Percentiles rank a stretch among this genome's conserved stretches.
These are phyloP conservation scores for Apamea anceps DNA, from an alignment of 2,888 invertebrate species.

Conservation along the genomic window DNA sequence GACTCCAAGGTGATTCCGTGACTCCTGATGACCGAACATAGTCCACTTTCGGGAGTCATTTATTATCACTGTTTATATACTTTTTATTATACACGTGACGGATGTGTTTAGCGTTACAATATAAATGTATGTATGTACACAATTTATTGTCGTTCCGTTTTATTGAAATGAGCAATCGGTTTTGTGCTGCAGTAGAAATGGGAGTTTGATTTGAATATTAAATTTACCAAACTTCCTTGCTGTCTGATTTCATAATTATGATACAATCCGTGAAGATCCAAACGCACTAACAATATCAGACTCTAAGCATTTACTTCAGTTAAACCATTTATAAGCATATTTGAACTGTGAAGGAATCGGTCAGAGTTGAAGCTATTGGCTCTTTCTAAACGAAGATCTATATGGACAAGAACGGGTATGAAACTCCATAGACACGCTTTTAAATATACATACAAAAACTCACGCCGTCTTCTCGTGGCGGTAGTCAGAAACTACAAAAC, in stretches of 20 bases:
- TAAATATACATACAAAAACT: not conserved
- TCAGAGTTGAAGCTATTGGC: not conserved
- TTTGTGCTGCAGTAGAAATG: slow-evolving; percentile 1
- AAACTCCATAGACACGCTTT: not conserved
- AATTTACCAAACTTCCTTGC: not conserved
- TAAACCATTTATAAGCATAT: not conserved
- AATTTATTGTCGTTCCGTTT: slow-evolving; percentile 30
- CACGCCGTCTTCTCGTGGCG: too few relatives aligned
- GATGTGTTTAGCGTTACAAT: slow-evolving; percentile 33
- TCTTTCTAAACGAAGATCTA: not conserved
- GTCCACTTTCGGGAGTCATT: slow-evolving; percentile 28
- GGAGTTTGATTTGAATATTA: not conserved
- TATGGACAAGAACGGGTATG: not conserved
- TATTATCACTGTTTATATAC: slow-evolving; percentile 42
- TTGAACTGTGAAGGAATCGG: not conserved
- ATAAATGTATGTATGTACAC: slow-evolving; percentile 21
- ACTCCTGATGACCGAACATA: slow-evolving; percentile 21
- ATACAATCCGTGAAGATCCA: not conserved
- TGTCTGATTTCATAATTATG: not conserved
- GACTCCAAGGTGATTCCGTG: slow-evolving; percentile 18
- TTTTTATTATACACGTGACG: slow-evolving; percentile 31
- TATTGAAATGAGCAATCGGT: slow-evolving; percentile 11
- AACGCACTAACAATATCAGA: not conserved
- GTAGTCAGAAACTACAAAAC: too few relatives aligned
- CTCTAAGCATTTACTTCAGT: not conserved